phyloP scores from a whole-genome alignment of 2,797 vertebrate genomes.

The Carapus acus region DNA sequence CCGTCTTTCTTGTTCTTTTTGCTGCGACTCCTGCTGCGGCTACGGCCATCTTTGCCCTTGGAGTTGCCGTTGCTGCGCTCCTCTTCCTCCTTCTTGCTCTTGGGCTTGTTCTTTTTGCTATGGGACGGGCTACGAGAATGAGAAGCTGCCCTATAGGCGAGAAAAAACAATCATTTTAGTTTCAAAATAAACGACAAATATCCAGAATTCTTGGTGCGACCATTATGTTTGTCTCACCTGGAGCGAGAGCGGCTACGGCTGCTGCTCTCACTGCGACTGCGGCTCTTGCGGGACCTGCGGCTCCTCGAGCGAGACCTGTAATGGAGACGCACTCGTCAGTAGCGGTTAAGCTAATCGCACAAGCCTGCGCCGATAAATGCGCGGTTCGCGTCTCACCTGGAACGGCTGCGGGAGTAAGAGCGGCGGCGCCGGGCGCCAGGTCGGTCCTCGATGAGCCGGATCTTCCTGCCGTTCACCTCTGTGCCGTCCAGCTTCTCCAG shows the following conservation, averaged over 20 bases:
- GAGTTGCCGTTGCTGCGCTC: slow-evolving; percentile 71
- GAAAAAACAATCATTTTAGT: no score
- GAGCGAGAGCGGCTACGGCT: slow-evolving; percentile 84
- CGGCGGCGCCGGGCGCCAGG: slow-evolving; percentile 83
- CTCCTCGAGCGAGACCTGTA: slow-evolving; percentile 90
- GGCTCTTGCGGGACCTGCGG: slow-evolving; percentile 88
- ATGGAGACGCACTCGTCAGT: not conserved
- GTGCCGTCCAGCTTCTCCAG: slow-evolving; percentile 96
- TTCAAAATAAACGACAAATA: no score
- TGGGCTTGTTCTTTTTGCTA: slow-evolving; percentile 81
- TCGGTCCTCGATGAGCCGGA: slow-evolving; percentile 92
- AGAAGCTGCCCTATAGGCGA: slow-evolving; percentile 73
- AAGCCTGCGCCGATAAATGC: no score
- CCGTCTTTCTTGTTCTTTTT: slow-evolving; percentile 79
- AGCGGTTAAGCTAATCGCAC: no score
- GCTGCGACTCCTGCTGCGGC: slow-evolving; percentile 70
- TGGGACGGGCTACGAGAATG: slow-evolving; percentile 81
- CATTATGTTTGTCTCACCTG: slow-evolving; percentile 79
- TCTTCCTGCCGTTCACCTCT: slow-evolving; percentile 94
- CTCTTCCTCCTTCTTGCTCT: slow-evolving; percentile 74
- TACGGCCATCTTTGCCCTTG: slow-evolving; percentile 66
- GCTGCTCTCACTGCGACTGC: slow-evolving; percentile 87
- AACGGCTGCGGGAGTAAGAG: slow-evolving; percentile 91
- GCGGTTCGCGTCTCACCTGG: slow-evolving; percentile 66
- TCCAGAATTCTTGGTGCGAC: no score